These are phyloP conservation scores for Larimichthys crocea DNA, from an alignment of 2,113 vertebrate species.

Conservation along the genomic window DNA sequence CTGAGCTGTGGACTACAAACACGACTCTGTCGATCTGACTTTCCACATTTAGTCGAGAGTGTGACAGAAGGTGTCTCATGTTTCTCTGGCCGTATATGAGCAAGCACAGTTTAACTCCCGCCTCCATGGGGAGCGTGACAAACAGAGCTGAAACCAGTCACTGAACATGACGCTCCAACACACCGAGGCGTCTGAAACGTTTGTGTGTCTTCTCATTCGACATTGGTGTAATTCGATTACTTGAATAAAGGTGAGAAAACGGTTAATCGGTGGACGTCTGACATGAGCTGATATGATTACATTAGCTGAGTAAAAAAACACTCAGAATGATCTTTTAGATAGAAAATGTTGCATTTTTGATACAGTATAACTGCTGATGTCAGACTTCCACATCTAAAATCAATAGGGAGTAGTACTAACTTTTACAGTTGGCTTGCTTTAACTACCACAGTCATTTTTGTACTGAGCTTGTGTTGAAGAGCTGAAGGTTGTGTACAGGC, in stretches of 20 bases:
- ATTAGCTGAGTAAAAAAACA: background rate
- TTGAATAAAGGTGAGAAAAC: conserved; percentile 29
- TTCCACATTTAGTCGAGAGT: conserved; percentile 63
- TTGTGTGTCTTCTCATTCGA: background rate
- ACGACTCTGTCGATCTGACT: conserved; percentile 21
- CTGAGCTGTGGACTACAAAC: conserved; percentile 1
- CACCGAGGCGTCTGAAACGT: background rate
- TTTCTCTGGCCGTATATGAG: conserved; percentile 71
- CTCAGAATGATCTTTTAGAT: background rate
- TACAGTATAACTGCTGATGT: conserved; percentile 26
- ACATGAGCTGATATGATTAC: conserved; percentile 24
- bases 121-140: conserved; percentile 15
- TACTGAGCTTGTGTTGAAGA: conserved; percentile 31
- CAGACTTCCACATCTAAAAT: conserved; percentile 27
- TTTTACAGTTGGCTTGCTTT: conserved; percentile 33
- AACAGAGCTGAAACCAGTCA: conserved; percentile 49
- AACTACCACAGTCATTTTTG: conserved; percentile 55
- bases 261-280: conserved; percentile 52
- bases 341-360: background rate
- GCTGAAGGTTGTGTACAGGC: conserved; percentile 48
- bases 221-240: background rate
- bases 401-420: background rate
- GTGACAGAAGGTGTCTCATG: conserved; percentile 40
- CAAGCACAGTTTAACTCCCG: conserved; percentile 14
- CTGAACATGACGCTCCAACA: conserved; percentile 42